phyloP scores from a whole-genome alignment of 2,113 vertebrate species.

The Onychostoma macrolepis region DNA sequence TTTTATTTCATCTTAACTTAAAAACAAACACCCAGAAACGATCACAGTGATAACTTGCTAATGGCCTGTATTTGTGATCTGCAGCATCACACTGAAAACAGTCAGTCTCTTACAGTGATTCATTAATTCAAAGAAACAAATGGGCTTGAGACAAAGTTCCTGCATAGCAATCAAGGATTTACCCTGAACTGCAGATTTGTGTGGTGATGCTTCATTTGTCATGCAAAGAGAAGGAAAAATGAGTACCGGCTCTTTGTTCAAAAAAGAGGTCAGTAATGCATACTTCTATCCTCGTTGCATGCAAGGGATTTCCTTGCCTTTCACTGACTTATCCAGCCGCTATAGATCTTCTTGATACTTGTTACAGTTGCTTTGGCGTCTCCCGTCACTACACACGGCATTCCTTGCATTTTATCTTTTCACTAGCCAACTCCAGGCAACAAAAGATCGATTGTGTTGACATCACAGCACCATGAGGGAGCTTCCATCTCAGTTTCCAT shows the following conservation, averaged over 20 bases:
- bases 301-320: slow-evolving; percentile 61
- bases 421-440: background rate
- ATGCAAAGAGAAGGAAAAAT: slow-evolving; percentile 7
- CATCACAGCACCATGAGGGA: background rate
- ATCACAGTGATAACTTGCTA: background rate
- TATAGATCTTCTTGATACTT: slow-evolving; percentile 57
- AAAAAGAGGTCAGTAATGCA: slow-evolving; percentile 54
- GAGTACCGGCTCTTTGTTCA: slow-evolving; percentile 43
- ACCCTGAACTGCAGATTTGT: background rate
- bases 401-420: slow-evolving; percentile 14
- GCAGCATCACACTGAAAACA: background rate
- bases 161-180: slow-evolving; percentile 4
- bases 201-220: background rate
- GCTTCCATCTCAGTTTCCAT: background rate
- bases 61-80: background rate
- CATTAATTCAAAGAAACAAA: background rate
- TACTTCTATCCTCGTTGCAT: slow-evolving; percentile 62
- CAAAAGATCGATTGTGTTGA: slow-evolving; percentile 39
- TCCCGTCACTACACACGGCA: slow-evolving; percentile 54
- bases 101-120: background rate
- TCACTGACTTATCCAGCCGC: slow-evolving; percentile 55
- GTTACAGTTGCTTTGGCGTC: slow-evolving; percentile 40
- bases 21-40: background rate
- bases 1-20: no score
- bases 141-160: background rate